Percentiles rank a stretch among this genome's conserved stretches.
Conservation (phyloP, 2,113 vertebrate species). For the Acinonyx jubatus region DNA sequence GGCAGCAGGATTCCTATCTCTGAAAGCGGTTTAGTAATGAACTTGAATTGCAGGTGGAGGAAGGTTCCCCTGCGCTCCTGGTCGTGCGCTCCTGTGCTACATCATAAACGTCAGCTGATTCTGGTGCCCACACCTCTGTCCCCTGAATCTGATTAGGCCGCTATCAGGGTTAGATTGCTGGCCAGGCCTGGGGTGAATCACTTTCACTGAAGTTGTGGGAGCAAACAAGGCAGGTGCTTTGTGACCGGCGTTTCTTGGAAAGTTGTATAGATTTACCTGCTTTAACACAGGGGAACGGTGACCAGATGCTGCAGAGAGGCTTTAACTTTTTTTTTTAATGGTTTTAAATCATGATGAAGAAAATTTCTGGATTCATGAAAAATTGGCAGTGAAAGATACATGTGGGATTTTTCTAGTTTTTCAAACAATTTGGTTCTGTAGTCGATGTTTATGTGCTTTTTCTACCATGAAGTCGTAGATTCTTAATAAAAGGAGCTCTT, state of each 20-base stretch:
- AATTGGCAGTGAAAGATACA: background rate
- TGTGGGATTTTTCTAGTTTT: background rate
- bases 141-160: background rate
- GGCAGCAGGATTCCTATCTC: constrained; percentile 56
- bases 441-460: background rate
- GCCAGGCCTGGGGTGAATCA: background rate
- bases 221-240: background rate
- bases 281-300: background rate
- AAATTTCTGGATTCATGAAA: background rate
- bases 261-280: background rate
- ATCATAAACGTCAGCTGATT: background rate
- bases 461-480: background rate
- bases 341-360: background rate
- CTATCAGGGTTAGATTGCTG: background rate
- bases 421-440: background rate
- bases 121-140: background rate
- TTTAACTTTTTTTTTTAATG: background rate
- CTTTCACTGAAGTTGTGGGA: background rate
- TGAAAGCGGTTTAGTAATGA: background rate
- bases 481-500: background rate
- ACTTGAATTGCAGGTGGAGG: constrained; percentile 23
- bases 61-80: background rate
- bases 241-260: background rate
- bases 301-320: background rate
- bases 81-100: background rate